phyloP scores from a whole-genome alignment of 37 sponge, comb jelly and placozoan genomes.

The Aplysina aerophoba region DNA sequence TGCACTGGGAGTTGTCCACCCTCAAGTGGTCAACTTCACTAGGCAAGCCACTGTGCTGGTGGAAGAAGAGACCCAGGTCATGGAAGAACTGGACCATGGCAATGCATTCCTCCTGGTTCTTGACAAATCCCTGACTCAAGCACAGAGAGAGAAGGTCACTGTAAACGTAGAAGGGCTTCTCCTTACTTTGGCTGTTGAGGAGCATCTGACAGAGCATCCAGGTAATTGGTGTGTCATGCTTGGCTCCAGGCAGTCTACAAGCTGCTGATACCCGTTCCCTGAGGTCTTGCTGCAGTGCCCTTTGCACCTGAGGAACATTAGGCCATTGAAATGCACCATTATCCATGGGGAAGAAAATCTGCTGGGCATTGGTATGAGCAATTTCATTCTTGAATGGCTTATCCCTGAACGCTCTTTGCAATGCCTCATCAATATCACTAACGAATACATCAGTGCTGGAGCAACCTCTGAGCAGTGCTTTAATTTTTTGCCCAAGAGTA shows the following conservation, averaged over 20 bases:
- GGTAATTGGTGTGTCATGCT: not conserved
- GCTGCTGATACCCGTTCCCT: not conserved
- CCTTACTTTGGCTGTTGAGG: not conserved
- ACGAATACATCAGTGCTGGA: not conserved
- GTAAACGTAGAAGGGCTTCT: not conserved
- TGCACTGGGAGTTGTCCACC: not conserved
- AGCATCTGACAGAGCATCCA: constrained; percentile 14
- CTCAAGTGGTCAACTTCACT: constrained; percentile 23
- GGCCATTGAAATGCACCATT: not conserved
- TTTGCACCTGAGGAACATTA: not conserved
- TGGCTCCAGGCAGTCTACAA: not conserved
- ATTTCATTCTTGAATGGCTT: constrained; percentile 2
- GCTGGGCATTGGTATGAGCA: not conserved
- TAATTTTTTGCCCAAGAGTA: not conserved
- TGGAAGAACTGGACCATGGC: constrained; percentile 30
- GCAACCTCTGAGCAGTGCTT: too few relatives aligned
- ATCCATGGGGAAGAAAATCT: not conserved
- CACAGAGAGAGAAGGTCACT: constrained; percentile 4
- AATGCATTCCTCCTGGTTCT: not conserved
- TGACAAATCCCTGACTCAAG: not conserved
- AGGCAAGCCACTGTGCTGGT: constrained; percentile 15
- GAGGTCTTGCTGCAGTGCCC: not conserved
- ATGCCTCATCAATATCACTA: not conserved
- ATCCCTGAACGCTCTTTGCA: not conserved
- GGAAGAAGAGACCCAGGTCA: constrained; percentile 24